These are phyloP conservation scores for Aphaenogaster floridana DNA, from an alignment of 1,140 invertebrate genomes.

Conservation along the genomic window DNA sequence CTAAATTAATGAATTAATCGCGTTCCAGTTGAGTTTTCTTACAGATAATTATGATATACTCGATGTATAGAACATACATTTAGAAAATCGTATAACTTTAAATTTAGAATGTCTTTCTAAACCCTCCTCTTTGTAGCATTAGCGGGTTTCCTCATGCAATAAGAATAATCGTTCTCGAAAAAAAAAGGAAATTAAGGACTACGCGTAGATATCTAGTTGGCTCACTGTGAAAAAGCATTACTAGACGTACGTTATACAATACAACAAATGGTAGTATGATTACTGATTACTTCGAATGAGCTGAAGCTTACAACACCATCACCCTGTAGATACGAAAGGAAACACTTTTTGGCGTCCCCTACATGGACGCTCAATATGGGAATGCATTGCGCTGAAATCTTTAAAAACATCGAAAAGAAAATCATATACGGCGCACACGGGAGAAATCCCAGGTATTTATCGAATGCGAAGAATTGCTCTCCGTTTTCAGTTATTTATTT, in stretches of 20 bases:
- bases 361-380: neutral
- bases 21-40: slow-evolving; percentile 1
- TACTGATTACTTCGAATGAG: slow-evolving; percentile 72
- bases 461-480: neutral
- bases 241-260: slow-evolving; percentile 74
- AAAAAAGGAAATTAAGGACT: slow-evolving; percentile 49
- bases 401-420: slow-evolving; percentile 15
- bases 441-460: neutral
- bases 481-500: neutral
- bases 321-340: slow-evolving; percentile 66
- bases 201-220: slow-evolving; percentile 69
- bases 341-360: slow-evolving; percentile 45
- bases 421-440: neutral
- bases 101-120: slow-evolving; percentile 33
- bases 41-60: neutral
- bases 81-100: neutral
- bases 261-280: slow-evolving; percentile 68
- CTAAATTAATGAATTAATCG: slow-evolving; percentile 16
- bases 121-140: slow-evolving; percentile 37
- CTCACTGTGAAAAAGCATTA: slow-evolving; percentile 83
- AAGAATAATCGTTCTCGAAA: slow-evolving; percentile 56
- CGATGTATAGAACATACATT: neutral
- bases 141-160: slow-evolving; percentile 62
- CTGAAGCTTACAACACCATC: slow-evolving; percentile 76
- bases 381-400: slow-evolving; percentile 22